Percentiles rank a stretch among this genome's conserved stretches.
Evolutionary conservation across 2,113 vertebrate species (phyloP).

Genomic region (Narcine bancroftii): DNA sequence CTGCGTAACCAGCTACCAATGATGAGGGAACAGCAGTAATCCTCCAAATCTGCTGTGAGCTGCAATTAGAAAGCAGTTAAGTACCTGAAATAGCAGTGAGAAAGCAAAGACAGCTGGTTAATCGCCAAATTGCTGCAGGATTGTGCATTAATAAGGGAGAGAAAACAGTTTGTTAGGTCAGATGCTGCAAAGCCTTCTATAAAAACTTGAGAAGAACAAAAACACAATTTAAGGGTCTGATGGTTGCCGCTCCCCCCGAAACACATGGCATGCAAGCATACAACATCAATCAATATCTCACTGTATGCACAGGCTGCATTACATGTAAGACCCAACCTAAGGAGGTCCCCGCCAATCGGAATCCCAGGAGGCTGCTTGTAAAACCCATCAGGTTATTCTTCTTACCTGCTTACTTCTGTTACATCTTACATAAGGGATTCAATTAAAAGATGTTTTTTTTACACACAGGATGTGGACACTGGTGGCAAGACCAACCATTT

Average conservation of each 20-base stretch:
- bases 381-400: neutral
- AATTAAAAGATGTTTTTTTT: neutral
- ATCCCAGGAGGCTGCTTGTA: neutral
- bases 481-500: too few relatives aligned
- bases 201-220: constrained; percentile 13
- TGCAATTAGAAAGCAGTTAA: constrained; percentile 31
- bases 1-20: neutral
- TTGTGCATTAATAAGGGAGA: neutral
- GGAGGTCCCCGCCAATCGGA: neutral
- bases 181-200: neutral
- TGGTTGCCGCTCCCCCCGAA: neutral
- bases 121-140: constrained; percentile 17
- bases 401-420: neutral
- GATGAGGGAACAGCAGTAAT: constrained; percentile 26
- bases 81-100: constrained; percentile 34
- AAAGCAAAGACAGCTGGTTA: constrained; percentile 26
- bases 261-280: neutral
- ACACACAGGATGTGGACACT: too few relatives aligned
- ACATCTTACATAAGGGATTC: neutral
- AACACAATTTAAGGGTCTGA: neutral
- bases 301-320: neutral
- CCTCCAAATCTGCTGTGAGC: constrained; percentile 27
- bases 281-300: neutral
- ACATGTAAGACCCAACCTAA: neutral
- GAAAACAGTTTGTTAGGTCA: constrained; percentile 15